phyloP scores from a whole-genome alignment of 2,797 vertebrate species.

The Xyrichtys novacula region DNA sequence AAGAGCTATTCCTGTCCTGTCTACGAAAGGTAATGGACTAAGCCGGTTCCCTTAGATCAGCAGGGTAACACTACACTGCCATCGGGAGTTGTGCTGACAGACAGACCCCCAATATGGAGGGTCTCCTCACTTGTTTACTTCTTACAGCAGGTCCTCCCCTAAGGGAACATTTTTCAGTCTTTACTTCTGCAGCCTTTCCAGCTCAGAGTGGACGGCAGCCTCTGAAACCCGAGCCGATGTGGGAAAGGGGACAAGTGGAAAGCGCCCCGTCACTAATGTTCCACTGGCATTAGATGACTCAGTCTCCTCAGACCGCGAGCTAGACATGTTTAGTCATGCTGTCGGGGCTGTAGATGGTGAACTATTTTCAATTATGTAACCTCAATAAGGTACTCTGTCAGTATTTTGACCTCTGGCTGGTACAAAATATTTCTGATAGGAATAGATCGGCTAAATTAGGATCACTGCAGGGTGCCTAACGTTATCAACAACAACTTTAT shows the following conservation, averaged over 20 bases:
- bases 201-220: neutral
- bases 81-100: conserved; percentile 47
- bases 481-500: no score
- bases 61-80: conserved; percentile 67
- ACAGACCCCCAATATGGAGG: conserved; percentile 27
- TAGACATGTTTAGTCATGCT: conserved; percentile 15
- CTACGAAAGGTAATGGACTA: conserved; percentile 57
- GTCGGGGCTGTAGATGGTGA: neutral
- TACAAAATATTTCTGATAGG: neutral
- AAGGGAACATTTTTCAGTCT: conserved; percentile 31
- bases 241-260: conserved; percentile 56
- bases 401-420: neutral
- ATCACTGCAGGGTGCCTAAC: neutral
- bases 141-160: conserved; percentile 14
- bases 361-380: neutral
- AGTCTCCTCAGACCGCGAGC: conserved; percentile 17
- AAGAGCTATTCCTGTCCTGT: conserved; percentile 79
- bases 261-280: conserved; percentile 63
- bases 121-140: conserved; percentile 73
- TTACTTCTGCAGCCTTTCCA: neutral
- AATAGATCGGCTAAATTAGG: neutral
- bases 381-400: neutral
- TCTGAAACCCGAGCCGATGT: conserved; percentile 62
- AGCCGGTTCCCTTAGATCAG: conserved; percentile 53
- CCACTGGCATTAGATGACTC: conserved; percentile 52